Conservation (phyloP, 2,113 vertebrate genomes). For the Oreotragus oreotragus region DNA sequence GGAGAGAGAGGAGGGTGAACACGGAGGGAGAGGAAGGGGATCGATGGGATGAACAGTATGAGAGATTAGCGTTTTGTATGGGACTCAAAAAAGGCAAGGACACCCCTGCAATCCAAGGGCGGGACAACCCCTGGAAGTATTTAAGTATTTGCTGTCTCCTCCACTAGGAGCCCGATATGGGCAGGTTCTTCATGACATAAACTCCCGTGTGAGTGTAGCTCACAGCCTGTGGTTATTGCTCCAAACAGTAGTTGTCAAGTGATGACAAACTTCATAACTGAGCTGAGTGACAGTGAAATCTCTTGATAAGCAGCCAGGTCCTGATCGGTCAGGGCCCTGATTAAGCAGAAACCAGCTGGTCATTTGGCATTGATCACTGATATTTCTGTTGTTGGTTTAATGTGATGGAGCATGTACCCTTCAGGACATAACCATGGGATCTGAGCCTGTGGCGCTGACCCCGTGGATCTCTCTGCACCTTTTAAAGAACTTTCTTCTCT, state of each 20-base stretch:
- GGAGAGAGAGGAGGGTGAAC: neutral
- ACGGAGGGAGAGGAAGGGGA: neutral
- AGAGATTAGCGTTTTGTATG: too few species aligned
- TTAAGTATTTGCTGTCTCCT: neutral
- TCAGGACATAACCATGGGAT: rapidly evolving
- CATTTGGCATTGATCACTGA: neutral
- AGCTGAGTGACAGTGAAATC: neutral
- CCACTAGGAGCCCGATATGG: rapidly evolving
- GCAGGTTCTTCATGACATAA: neutral
- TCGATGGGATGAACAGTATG: neutral
- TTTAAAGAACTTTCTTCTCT: neutral
- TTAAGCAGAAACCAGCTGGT: neutral
- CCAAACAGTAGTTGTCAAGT: neutral
- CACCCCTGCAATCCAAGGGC: neutral
- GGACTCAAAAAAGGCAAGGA: neutral
- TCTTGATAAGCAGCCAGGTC: neutral
- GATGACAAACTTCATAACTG: rapidly evolving
- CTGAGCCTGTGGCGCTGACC: neutral
- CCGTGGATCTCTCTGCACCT: neutral
- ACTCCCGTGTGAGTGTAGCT: rapidly evolving
- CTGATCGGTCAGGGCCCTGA: rapidly evolving
- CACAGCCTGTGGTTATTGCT: neutral
- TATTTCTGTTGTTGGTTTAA: too few species aligned
- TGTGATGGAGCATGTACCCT: rapidly evolving
- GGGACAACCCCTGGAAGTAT: neutral